phyloP scores from a whole-genome alignment of 2,888 invertebrate species.

The Lutraria lutraria region DNA sequence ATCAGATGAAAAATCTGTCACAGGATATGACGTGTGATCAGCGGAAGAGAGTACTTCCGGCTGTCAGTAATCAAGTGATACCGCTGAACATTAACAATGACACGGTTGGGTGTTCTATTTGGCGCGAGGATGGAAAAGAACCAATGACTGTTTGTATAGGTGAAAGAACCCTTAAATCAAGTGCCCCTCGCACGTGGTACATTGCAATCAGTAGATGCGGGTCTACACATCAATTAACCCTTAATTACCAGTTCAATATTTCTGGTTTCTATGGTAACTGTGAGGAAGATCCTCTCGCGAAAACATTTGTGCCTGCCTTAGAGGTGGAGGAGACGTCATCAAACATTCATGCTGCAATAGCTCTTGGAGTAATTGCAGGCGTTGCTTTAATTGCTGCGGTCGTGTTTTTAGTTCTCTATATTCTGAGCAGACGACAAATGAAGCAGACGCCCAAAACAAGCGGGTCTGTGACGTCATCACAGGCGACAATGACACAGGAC shows the following conservation, averaged over 20 bases:
- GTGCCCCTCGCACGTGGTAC: conserved; percentile 81
- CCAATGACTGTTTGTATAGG: conserved; percentile 80
- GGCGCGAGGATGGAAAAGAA: conserved; percentile 74
- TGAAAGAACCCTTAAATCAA: conserved; percentile 80
- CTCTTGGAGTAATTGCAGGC: conserved; percentile 80
- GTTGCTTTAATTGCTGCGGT: conserved; percentile 77
- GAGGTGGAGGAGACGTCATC: conserved; percentile 60
- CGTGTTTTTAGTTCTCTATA: conserved; percentile 79
- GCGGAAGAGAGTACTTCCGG: conserved; percentile 76
- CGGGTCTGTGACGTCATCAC: conserved; percentile 82
- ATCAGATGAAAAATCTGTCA: conserved; percentile 77
- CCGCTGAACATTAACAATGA: conserved; percentile 77
- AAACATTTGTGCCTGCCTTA: conserved; percentile 74
- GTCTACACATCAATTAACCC: conserved; percentile 70
- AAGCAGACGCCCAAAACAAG: conserved; percentile 75
- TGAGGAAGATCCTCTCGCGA: conserved; percentile 81
- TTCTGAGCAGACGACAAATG: conserved; percentile 75
- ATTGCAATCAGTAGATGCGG: conserved; percentile 81
- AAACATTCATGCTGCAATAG: conserved; percentile 77
- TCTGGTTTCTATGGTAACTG: conserved; percentile 82
- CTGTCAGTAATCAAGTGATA: conserved; percentile 81
- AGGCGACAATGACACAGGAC: conserved; percentile 84
- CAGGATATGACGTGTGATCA: conserved; percentile 79
- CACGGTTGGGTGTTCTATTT: conserved; percentile 77
- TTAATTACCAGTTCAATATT: conserved; percentile 82